Percentiles rank a stretch among this genome's conserved stretches.
Evolutionary conservation across 2,113 vertebrate species (phyloP).

Genomic region (Equus przewalskii): DNA sequence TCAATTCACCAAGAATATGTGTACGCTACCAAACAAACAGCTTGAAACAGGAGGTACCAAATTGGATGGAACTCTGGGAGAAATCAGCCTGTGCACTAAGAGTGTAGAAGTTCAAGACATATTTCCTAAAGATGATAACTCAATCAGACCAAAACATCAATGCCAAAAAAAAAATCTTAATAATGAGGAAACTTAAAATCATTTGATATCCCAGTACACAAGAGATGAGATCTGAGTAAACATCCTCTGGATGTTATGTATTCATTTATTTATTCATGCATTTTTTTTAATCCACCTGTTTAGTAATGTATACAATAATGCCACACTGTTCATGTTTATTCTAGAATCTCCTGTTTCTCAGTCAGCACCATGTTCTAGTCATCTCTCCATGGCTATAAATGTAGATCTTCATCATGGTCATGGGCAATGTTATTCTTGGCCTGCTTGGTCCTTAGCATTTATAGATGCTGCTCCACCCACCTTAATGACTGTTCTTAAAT

Average conservation of each 20-base stretch:
- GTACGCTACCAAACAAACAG: not conserved
- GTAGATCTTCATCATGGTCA: not conserved
- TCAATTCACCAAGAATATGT: too few species aligned
- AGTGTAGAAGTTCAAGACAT: not conserved
- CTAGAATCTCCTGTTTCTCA: not conserved
- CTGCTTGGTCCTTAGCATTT: not conserved
- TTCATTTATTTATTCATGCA: not conserved
- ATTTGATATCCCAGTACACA: not conserved
- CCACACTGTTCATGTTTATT: not conserved
- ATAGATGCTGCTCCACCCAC: not conserved
- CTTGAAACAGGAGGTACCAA: not conserved
- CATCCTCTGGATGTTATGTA: not conserved
- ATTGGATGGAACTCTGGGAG: not conserved
- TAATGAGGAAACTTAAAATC: not conserved
- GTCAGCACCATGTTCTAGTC: not conserved
- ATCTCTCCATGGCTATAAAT: not conserved
- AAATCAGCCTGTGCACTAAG: not conserved
- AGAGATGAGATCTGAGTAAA: not conserved
- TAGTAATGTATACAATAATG: not conserved
- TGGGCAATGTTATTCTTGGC: not conserved
- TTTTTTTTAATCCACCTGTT: not conserved
- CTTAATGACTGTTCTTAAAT: not conserved
- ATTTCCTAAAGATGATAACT: not conserved
- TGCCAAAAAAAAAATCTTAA: not conserved
- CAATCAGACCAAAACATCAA: not conserved